Evolutionary conservation across 2,113 vertebrate genomes (phyloP).

Genomic region (Arvicanthis niloticus): DNA sequence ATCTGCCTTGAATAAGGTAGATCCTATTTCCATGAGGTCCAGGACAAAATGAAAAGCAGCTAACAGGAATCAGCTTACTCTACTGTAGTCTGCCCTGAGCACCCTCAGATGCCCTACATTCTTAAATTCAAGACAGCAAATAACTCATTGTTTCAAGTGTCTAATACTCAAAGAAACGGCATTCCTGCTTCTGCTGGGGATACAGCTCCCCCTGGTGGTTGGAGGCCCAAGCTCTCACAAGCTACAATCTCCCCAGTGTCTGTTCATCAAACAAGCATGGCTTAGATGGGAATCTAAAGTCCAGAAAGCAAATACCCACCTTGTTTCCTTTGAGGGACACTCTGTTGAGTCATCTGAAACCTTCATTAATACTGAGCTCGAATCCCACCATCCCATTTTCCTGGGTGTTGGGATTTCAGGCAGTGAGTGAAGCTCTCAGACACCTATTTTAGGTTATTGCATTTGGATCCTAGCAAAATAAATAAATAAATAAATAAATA

Average conservation of each 20-base stretch:
- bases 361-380: background rate
- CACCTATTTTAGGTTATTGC: background rate
- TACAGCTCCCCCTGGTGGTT: conserved; percentile 54
- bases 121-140: background rate
- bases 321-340: background rate
- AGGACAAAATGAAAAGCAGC: background rate
- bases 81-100: no score
- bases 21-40: background rate
- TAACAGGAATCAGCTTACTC: background rate
- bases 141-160: background rate
- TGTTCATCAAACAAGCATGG: background rate
- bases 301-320: background rate
- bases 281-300: background rate
- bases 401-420: background rate
- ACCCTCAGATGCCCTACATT: background rate
- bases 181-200: conserved; percentile 32
- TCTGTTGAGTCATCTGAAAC: background rate
- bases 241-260: background rate
- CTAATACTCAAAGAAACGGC: background rate
- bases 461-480: background rate
- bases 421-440: background rate
- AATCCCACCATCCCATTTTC: background rate
- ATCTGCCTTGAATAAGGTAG: background rate
- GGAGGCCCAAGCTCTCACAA: conserved; percentile 65
- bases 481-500: background rate